Evolutionary conservation across 2,888 invertebrate genomes (phyloP).

Genomic region (Mycalesis mineus): DNA sequence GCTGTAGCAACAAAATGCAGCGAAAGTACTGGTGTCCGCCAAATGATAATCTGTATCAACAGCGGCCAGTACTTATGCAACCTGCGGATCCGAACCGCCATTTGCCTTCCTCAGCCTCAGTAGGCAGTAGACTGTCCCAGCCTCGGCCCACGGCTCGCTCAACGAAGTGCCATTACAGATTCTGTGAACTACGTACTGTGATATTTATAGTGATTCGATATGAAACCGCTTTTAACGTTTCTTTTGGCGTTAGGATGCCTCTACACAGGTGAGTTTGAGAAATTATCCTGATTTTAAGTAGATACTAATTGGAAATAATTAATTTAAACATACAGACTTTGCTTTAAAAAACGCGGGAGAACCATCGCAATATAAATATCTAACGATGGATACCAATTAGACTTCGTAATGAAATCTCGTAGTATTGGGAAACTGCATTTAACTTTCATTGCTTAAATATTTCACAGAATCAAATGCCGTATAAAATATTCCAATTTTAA

Average conservation of each 20-base stretch:
- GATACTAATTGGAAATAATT: too few species aligned
- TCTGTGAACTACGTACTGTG: conserved; percentile 21
- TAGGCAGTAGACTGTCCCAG: conserved; percentile 31
- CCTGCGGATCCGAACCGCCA: conserved; percentile 42
- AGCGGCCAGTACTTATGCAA: conserved; percentile 65
- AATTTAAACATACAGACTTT: too few species aligned
- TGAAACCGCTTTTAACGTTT: conserved; percentile 30
- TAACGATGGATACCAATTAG: background rate
- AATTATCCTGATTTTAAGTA: too few species aligned
- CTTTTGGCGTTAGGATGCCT: conserved; percentile 42
- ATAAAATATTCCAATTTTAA: too few species aligned
- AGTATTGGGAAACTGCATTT: background rate
- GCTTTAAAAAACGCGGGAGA: background rate
- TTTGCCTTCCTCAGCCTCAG: conserved; percentile 43
- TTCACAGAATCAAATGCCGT: background rate
- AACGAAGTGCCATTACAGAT: conserved; percentile 35
- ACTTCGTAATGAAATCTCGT: background rate
- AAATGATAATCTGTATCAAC: conserved; percentile 76
- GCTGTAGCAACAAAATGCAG: conserved; percentile 50
- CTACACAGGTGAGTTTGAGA: conserved; percentile 39
- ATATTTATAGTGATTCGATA: conserved; percentile 25
- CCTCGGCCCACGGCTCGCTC: conserved; percentile 15
- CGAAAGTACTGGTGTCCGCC: conserved; percentile 75
- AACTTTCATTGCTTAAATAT: background rate
- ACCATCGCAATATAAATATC: background rate